These are phyloP conservation scores for Tragelaphus strepsiceros DNA, from an alignment of 2,113 vertebrate genomes.

Conservation along the genomic window DNA sequence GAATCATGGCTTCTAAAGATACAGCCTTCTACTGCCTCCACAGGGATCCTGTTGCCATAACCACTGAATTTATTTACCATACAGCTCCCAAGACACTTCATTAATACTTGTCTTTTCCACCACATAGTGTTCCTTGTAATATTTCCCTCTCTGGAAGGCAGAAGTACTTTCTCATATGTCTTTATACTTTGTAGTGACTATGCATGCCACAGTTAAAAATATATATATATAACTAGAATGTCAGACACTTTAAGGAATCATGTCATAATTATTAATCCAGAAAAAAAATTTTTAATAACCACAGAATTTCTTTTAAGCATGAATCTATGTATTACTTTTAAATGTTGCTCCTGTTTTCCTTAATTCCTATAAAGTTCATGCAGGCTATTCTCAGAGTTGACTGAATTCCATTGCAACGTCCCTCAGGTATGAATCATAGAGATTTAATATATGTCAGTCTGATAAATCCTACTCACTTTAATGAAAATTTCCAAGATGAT, in stretches of 20 bases:
- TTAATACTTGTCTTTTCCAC: neutral
- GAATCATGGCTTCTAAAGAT: neutral
- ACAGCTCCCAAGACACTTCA: constrained; percentile 9
- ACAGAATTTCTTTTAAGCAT: neutral
- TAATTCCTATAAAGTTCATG: neutral
- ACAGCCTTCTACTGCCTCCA: neutral
- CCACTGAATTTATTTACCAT: constrained; percentile 25
- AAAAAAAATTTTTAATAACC: neutral
- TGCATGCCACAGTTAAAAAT: neutral
- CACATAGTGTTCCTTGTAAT: neutral
- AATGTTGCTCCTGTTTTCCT: neutral
- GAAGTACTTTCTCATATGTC: neutral
- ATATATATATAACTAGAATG: neutral
- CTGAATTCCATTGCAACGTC: neutral
- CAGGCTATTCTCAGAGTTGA: neutral
- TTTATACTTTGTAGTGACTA: neutral
- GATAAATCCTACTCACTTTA: neutral
- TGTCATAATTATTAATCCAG: neutral
- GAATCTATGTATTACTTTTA: neutral
- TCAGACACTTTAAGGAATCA: neutral
- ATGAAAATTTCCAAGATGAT: constrained; percentile 29
- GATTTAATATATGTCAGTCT: neutral
- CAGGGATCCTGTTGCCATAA: neutral
- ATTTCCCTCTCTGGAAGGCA: neutral
- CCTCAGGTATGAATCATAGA: neutral